Conservation (phyloP, 2,797 vertebrate genomes). For the Sebastes iracundus region DNA sequence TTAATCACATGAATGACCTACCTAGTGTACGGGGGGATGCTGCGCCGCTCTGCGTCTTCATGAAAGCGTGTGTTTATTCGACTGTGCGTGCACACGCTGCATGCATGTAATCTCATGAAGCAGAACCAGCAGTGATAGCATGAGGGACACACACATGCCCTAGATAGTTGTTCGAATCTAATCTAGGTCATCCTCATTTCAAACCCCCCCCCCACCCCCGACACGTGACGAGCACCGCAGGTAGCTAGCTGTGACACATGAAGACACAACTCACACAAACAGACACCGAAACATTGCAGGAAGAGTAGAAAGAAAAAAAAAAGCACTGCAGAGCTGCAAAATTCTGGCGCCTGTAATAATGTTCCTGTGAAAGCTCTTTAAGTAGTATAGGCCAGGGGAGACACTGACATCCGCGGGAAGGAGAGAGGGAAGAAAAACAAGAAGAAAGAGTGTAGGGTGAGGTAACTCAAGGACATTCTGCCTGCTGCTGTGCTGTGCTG, state of each 20-base stretch:
- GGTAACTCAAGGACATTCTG: constrained; percentile 82
- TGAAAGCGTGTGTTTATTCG: constrained; percentile 18
- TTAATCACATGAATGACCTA: constrained; percentile 62
- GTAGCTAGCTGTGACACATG: constrained; percentile 59
- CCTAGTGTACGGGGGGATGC: constrained; percentile 7
- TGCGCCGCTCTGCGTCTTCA: constrained; percentile 9
- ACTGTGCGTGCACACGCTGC: constrained; percentile 4
- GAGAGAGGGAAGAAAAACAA: constrained; percentile 20
- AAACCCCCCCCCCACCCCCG: constrained; percentile 30
- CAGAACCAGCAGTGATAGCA: constrained; percentile 64
- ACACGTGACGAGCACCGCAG: constrained; percentile 75
- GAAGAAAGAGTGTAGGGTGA: constrained; percentile 59
- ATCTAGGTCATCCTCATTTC: constrained; percentile 79
- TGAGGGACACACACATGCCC: constrained; percentile 74
- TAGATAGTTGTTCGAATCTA: constrained; percentile 78
- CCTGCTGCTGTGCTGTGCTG: constrained; percentile 73
- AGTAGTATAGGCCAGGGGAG: constrained; percentile 49
- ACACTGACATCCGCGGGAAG: constrained; percentile 46
- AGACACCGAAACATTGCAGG: constrained; percentile 32
- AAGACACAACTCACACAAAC: constrained; percentile 19
- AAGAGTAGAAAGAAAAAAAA: not conserved
- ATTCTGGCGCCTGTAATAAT: constrained; percentile 35
- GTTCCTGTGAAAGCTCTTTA: constrained; percentile 61
- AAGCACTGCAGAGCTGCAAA: constrained; percentile 47
- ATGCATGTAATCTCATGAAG: constrained; percentile 60